phyloP scores from a whole-genome alignment of 1,140 invertebrate species.

The Aphidius ervi region DNA sequence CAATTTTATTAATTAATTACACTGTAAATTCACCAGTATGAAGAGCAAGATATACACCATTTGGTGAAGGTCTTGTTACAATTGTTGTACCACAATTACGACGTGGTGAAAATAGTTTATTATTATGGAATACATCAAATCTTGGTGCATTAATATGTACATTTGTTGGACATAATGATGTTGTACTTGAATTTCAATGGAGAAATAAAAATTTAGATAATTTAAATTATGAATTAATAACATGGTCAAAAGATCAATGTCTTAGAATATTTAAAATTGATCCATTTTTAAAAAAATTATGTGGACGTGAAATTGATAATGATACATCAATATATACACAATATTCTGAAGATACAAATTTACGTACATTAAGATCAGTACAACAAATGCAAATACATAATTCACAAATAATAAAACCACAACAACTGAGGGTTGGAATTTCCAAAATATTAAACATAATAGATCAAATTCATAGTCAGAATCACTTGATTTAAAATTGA shows the following conservation, averaged over 20 bases:
- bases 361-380: slow-evolving; percentile 44
- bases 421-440: slow-evolving; percentile 70
- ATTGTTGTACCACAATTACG: slow-evolving; percentile 79
- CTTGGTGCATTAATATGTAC: slow-evolving; percentile 72
- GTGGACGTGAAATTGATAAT: slow-evolving; percentile 47
- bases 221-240: slow-evolving; percentile 81
- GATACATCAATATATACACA: slow-evolving; percentile 44
- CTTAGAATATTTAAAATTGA: slow-evolving; percentile 88
- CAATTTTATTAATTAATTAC: too few relatives aligned
- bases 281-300: slow-evolving; percentile 70
- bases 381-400: slow-evolving; percentile 44
- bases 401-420: slow-evolving; percentile 37
- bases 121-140: slow-evolving; percentile 77
- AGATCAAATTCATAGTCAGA: slow-evolving; percentile 89
- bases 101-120: slow-evolving; percentile 75
- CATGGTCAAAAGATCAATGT: slow-evolving; percentile 92
- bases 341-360: slow-evolving; percentile 46
- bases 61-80: slow-evolving; percentile 87
- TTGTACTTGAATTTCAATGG: slow-evolving; percentile 94
- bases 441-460: slow-evolving; percentile 64
- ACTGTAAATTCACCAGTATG: slow-evolving; percentile 86
- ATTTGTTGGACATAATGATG: slow-evolving; percentile 89
- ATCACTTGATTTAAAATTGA: slow-evolving; percentile 62
- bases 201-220: slow-evolving; percentile 63
- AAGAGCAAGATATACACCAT: slow-evolving; percentile 89